phyloP scores from a whole-genome alignment of 1,140 invertebrate species.

The Papilio xuthus region DNA sequence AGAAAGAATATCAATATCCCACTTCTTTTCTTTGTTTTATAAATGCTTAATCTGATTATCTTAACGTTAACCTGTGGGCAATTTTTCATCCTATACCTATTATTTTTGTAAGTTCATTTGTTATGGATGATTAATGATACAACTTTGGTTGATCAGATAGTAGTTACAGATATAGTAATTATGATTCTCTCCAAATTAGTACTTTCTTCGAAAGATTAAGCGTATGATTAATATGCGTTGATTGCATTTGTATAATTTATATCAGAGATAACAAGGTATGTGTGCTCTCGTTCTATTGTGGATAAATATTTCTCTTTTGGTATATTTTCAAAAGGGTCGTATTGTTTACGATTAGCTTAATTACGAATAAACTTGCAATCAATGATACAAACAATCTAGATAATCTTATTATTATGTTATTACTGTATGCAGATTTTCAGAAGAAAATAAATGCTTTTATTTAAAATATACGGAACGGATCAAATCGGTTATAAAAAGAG shows the following conservation, averaged over 20 bases:
- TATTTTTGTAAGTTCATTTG: conserved; percentile 17
- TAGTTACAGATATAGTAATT: conserved; percentile 9
- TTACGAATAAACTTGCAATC: too few species aligned
- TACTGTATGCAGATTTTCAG: too few species aligned
- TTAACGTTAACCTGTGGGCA: not conserved
- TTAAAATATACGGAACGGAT: not conserved
- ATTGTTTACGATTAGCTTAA: too few species aligned
- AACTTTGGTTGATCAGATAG: conserved; percentile 4
- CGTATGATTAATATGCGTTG: conserved; percentile 21
- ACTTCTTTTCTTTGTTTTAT: not conserved
- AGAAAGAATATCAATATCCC: not conserved
- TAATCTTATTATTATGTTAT: too few species aligned
- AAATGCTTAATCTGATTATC: not conserved
- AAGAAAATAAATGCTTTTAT: too few species aligned
- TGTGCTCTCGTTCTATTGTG: not conserved
- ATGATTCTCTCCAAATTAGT: conserved; percentile 21
- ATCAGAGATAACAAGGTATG: not conserved
- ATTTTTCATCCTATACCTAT: not conserved
- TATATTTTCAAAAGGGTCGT: too few species aligned
- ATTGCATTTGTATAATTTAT: conserved; percentile 1
- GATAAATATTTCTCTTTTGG: not conserved
- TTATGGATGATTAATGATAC: conserved; percentile 10
- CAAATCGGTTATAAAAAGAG: too few species aligned
- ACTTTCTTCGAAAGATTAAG: conserved; percentile 23
- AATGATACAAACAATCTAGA: too few species aligned